Evolutionary conservation across 2,888 invertebrate genomes (phyloP).

Genomic region (Papilio elwesi): DNA sequence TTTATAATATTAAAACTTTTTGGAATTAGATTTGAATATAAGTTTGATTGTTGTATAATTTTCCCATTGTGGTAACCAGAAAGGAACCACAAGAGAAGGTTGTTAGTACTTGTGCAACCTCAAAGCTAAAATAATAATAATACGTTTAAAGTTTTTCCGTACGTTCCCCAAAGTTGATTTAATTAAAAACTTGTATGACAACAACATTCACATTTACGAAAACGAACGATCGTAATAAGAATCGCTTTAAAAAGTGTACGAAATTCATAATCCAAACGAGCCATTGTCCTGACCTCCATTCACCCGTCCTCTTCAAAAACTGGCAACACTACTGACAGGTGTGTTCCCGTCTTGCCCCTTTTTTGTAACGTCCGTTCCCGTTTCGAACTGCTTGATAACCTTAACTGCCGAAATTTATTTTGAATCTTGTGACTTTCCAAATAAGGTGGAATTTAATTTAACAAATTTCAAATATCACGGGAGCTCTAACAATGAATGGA

Average conservation of each 20-base stretch:
- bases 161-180: neutral
- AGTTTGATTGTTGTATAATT: no score
- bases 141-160: neutral
- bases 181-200: neutral
- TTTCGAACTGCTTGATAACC: slow-evolving; percentile 51
- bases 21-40: no score
- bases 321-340: slow-evolving; percentile 83
- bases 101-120: no score
- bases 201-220: slow-evolving; percentile 18
- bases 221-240: slow-evolving; percentile 27
- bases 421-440: slow-evolving; percentile 35
- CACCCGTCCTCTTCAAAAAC: slow-evolving; percentile 81
- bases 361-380: slow-evolving; percentile 82
- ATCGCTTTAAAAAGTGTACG: slow-evolving; percentile 51
- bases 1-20: no score
- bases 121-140: no score
- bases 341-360: slow-evolving; percentile 83
- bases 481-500: slow-evolving; percentile 78
- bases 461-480: slow-evolving; percentile 58
- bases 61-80: no score
- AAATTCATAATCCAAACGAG: slow-evolving; percentile 65
- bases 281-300: slow-evolving; percentile 73
- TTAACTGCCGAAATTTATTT: slow-evolving; percentile 49
- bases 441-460: slow-evolving; percentile 53
- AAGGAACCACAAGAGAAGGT: no score